phyloP scores from a whole-genome alignment of 2,888 invertebrate species.

The Imbricaverruca yamaguchii region DNA sequence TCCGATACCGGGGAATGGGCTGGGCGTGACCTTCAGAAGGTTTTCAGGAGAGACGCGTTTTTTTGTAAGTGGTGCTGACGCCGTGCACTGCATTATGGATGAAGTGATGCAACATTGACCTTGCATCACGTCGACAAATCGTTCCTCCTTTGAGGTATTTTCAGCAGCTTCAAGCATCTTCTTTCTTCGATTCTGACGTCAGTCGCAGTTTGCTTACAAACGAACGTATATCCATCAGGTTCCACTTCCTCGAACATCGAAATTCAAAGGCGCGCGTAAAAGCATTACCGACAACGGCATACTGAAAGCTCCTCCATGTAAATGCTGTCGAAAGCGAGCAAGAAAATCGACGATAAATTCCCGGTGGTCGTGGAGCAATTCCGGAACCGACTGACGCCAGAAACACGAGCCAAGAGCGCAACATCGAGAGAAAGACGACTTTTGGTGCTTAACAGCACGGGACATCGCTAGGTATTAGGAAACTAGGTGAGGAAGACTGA shows the following conservation, averaged over 20 bases:
- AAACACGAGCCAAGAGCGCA: too few species aligned
- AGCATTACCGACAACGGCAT: background rate
- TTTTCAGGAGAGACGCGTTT: too few species aligned
- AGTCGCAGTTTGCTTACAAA: background rate
- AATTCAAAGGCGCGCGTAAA: background rate
- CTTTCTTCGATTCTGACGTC: background rate
- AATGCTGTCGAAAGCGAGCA: background rate
- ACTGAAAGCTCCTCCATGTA: background rate
- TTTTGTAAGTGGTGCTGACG: background rate
- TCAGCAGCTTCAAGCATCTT: background rate
- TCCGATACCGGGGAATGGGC: background rate
- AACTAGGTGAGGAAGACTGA: too few species aligned
- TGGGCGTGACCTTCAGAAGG: background rate
- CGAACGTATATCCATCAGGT: background rate
- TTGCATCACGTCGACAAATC: too few species aligned
- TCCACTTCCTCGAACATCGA: background rate
- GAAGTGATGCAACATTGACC: background rate
- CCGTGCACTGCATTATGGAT: background rate
- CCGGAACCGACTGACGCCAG: too few species aligned
- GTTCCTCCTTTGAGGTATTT: background rate
- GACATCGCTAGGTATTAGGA: too few species aligned
- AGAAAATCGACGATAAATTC: background rate
- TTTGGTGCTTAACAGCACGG: too few species aligned
- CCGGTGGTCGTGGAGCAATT: background rate
- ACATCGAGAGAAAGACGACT: too few species aligned